Evolutionary conservation across 2,797 vertebrate genomes (phyloP).

Genomic region (Dipus sagitta): DNA sequence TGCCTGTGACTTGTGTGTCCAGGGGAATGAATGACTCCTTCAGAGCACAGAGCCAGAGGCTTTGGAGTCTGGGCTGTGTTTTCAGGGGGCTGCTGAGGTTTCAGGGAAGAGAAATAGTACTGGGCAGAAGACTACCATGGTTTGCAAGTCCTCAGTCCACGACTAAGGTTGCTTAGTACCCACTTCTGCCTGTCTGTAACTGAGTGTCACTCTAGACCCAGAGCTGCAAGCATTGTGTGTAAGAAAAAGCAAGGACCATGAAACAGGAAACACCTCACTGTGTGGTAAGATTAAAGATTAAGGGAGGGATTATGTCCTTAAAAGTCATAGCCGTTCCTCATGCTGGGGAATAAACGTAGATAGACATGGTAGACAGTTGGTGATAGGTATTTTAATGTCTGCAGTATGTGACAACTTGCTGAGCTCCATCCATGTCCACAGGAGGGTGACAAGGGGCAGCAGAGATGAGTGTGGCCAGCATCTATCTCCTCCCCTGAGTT

Average conservation of each 20-base stretch:
- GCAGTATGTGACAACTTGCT: not conserved
- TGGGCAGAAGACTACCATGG: not conserved
- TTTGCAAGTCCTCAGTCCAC: not conserved
- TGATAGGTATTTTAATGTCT: constrained; percentile 5
- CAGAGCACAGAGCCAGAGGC: not conserved
- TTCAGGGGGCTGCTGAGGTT: not conserved
- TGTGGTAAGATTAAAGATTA: not conserved
- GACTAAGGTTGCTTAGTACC: not conserved
- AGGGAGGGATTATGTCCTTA: not conserved
- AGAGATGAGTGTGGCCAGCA: not conserved
- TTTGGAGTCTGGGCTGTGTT: not conserved
- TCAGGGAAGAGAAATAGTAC: not conserved
- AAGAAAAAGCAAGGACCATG: not conserved
- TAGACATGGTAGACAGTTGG: not conserved
- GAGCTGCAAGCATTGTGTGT: not conserved
- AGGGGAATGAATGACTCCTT: not conserved
- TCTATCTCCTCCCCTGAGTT: not conserved
- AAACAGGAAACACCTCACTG: not conserved
- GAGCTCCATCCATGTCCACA: not conserved
- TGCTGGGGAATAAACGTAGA: not conserved
- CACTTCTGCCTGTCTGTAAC: not conserved
- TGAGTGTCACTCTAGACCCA: not conserved
- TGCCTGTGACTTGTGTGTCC: no score
- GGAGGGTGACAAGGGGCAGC: constrained; percentile 18
- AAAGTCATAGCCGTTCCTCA: not conserved